Conservation (phyloP, 2,797 vertebrate genomes). For the Enteromius argenteus region DNA sequence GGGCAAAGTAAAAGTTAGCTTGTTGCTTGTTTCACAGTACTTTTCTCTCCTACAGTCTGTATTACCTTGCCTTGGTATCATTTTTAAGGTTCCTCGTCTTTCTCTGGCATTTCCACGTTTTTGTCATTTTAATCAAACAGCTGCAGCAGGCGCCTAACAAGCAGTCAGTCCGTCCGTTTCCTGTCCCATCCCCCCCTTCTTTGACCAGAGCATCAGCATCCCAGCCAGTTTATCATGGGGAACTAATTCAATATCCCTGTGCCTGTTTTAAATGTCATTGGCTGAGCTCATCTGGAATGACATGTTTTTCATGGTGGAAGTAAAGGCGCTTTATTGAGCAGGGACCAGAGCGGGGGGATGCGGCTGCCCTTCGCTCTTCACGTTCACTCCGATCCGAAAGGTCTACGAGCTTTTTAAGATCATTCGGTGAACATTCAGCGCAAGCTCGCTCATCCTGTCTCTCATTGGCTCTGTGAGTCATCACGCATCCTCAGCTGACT, state of each 20-base stretch:
- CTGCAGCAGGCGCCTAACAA: conserved; percentile 62
- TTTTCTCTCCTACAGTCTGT: conserved; percentile 25
- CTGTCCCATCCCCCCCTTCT: conserved; percentile 4
- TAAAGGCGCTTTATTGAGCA: conserved; percentile 77
- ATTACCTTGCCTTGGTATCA: conserved; percentile 36
- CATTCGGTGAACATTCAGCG: conserved; percentile 57
- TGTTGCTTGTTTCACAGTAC: conserved; percentile 33
- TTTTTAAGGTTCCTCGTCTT: conserved; percentile 47
- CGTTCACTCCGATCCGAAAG: conserved; percentile 71
- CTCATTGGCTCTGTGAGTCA: conserved; percentile 47
- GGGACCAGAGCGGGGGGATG: conserved; percentile 52
- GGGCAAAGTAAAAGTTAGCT: neutral
- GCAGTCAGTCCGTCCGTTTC: conserved; percentile 11
- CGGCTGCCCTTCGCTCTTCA: conserved; percentile 57
- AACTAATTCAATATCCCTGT: conserved; percentile 82
- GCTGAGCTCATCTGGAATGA: conserved; percentile 81
- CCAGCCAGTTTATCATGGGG: conserved; percentile 76
- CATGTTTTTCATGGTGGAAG: conserved; percentile 80
- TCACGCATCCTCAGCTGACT: conserved; percentile 51
- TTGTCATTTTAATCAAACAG: conserved; percentile 68
- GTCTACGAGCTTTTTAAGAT: conserved; percentile 67
- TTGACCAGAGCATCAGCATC: conserved; percentile 68
- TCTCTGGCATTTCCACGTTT: conserved; percentile 58
- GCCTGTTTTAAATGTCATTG: conserved; percentile 84
- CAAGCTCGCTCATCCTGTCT: conserved; percentile 55